These are phyloP conservation scores for Cartodere bifasciata DNA, from an alignment of 2,888 invertebrate species.

Conservation along the genomic window DNA sequence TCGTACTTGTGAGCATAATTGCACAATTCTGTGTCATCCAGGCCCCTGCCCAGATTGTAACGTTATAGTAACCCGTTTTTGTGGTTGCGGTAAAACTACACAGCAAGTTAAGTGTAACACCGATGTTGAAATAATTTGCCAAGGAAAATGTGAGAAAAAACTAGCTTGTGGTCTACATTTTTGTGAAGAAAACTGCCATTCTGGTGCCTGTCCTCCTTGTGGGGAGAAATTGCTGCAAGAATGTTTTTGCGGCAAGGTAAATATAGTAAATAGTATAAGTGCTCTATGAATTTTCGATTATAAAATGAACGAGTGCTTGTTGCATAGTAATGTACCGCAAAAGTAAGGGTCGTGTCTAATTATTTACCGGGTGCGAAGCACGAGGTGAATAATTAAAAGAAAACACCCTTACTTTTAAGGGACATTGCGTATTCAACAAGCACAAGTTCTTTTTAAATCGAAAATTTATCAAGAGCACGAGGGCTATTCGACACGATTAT, in stretches of 20 bases:
- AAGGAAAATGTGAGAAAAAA: constrained; percentile 53
- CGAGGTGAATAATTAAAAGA: too few relatives aligned
- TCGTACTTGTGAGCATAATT: constrained; percentile 50
- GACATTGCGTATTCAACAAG: too few relatives aligned
- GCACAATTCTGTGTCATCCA: constrained; percentile 80
- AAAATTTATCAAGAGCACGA: too few relatives aligned
- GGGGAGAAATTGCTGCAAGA: constrained; percentile 50
- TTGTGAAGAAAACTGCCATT: constrained; percentile 66
- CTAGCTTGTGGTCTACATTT: constrained; percentile 68
- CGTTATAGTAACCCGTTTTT: constrained; percentile 57
- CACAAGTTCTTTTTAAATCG: too few relatives aligned
- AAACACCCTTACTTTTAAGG: too few relatives aligned
- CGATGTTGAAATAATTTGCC: constrained; percentile 60
- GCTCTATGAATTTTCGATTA: too few relatives aligned
- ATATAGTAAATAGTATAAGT: too few relatives aligned
- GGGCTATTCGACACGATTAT: too few relatives aligned
- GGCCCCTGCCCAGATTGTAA: constrained; percentile 89
- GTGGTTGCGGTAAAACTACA: constrained; percentile 64
- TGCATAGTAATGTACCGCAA: too few relatives aligned
- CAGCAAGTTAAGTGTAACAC: constrained; percentile 60
- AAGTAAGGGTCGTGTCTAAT: too few relatives aligned
- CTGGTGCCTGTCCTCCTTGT: constrained; percentile 65
- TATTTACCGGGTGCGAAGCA: too few relatives aligned
- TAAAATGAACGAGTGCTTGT: too few relatives aligned
- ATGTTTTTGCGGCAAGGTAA: constrained; percentile 62